These are phyloP conservation scores for Columbina picui DNA, from an alignment of 2,113 vertebrate species.

Conservation along the genomic window DNA sequence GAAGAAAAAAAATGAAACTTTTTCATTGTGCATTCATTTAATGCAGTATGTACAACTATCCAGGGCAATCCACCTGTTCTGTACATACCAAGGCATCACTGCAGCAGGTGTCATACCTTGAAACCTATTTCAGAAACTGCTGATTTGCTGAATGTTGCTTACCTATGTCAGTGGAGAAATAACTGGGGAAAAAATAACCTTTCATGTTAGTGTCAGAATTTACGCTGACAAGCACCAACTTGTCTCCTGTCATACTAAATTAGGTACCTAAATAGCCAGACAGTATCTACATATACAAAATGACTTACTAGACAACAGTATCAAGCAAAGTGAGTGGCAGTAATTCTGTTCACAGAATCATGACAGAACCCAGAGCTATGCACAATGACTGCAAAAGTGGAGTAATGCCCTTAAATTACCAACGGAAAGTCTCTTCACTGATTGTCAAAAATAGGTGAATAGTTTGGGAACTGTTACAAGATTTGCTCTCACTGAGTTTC, in stretches of 20 bases:
- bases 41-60: not conserved
- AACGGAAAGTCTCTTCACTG: not conserved
- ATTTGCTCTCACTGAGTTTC: not conserved
- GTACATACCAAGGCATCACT: not conserved
- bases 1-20: not conserved
- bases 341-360: not conserved
- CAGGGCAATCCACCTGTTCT: not conserved
- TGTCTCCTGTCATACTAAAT: not conserved
- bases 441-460: not conserved
- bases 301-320: not conserved
- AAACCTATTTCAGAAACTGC: not conserved
- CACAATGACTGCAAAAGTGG: not conserved
- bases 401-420: not conserved
- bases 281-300: not conserved
- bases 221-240: not conserved
- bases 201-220: not conserved
- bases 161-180: not conserved
- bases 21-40: not conserved
- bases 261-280: not conserved
- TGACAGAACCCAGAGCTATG: not conserved
- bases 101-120: not conserved
- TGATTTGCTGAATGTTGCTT: not conserved
- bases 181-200: accelerated
- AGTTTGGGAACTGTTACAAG: not conserved
- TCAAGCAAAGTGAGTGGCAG: not conserved